Percentiles rank a stretch among this genome's conserved stretches.
Evolutionary conservation across 2,888 invertebrate species (phyloP).

Genomic region (Agrotis ipsilon): DNA sequence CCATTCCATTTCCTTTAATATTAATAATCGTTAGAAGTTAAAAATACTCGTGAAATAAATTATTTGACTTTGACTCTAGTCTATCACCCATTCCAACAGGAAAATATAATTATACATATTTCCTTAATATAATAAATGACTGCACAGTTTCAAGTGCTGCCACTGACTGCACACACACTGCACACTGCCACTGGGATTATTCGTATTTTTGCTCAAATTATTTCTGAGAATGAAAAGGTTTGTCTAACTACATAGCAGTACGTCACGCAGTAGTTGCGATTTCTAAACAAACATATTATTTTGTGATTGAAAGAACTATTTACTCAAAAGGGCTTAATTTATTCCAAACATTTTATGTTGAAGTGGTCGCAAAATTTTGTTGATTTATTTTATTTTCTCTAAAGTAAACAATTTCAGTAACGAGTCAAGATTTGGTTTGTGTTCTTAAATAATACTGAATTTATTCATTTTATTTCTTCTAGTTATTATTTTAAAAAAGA

Average conservation of each 20-base stretch:
- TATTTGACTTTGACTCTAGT: too few species aligned
- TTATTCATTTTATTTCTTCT: background rate
- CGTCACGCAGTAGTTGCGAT: conserved; percentile 38
- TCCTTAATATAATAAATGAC: too few species aligned
- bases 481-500: too few species aligned
- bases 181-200: too few species aligned
- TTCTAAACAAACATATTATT: conserved; percentile 54
- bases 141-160: too few species aligned
- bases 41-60: too few species aligned
- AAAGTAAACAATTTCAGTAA: conserved; percentile 33
- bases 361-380: conserved; percentile 15
- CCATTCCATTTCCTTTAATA: too few species aligned
- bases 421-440: background rate
- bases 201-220: too few species aligned
- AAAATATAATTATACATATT: too few species aligned
- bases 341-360: conserved; percentile 11
- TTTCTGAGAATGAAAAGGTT: background rate
- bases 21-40: too few species aligned
- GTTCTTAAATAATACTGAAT: background rate
- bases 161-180: too few species aligned
- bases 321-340: conserved; percentile 15
- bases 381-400: conserved; percentile 33
- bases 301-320: conserved; percentile 19
- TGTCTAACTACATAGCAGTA: conserved; percentile 4
- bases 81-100: too few species aligned